Base-by-base conservation (phyloP, 2,888 invertebrate genomes). In the Pocota personata region DNA sequence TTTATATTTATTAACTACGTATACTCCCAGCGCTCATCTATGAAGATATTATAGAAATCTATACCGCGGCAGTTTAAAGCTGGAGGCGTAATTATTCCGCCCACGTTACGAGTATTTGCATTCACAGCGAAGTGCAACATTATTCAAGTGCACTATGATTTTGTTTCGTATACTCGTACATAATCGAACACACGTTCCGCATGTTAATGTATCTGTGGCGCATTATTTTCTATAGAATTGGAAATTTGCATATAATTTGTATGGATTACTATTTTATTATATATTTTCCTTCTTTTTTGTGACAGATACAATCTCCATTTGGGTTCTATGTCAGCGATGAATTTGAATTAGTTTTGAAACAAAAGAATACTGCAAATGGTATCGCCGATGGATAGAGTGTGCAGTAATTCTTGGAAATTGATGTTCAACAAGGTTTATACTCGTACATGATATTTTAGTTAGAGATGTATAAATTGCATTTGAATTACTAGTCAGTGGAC, bases 191-290 rank as follows among this genome's bases (percentile, higher is more conserved):
- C 73, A 79, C 64, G 83, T 71, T 80, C 57, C 58, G 84, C 80
- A 80, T 84, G 57, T 62, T 62, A 79, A 67, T 82, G 67, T 77
- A 67, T 83, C 52, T 79, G 24, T 60, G 46, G 79, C 72, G 48
- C 67, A 66, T 43, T 78, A 52, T 78, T 40, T 40, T 82, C 78
- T 66, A 3, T 52, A 40, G 78, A 83, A 78, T 73, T 83, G 83
- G 14, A 73, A 73, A 83, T 83, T 83, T 83, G 83, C 83, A 78
- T 83, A 67, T 83, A 78, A 83, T 82, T 82, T 82, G 64, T 82
- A 58, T 66, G 66, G 67, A 55, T 67, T 55, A 14, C 10, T 57
- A 55, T 69, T 62, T 73, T 50, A 43, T 55, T 52, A 7, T 14
- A 14, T n/a, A n/a, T n/a, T n/a, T n/a, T n/a, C n/a, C n/a, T 58